phyloP scores from a whole-genome alignment of 2,113 vertebrate species.

The Onychorhynchus coronatus region DNA sequence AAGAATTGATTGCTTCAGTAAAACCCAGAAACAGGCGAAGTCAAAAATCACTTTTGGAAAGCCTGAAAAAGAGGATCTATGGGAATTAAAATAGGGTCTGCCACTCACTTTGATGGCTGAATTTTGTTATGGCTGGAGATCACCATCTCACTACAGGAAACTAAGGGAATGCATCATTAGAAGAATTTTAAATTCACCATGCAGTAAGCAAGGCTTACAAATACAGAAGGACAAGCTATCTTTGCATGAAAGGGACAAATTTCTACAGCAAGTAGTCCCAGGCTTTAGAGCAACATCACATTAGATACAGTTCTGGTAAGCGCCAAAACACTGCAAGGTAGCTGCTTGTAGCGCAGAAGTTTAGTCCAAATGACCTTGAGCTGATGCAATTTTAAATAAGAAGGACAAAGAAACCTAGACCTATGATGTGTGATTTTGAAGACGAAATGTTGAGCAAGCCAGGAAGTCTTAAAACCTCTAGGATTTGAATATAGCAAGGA shows the following conservation, averaged over 20 bases:
- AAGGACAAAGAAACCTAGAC: background rate
- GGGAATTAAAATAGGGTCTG: background rate
- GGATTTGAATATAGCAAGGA: background rate
- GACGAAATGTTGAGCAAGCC: background rate
- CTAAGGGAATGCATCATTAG: background rate
- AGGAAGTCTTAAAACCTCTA: background rate
- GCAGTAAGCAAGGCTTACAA: background rate
- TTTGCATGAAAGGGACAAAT: background rate
- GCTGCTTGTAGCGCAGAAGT: background rate
- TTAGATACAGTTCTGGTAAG: background rate
- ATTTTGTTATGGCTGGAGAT: background rate
- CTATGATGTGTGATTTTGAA: background rate
- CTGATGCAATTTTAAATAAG: background rate
- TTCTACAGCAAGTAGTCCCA: background rate
- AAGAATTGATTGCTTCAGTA: slow-evolving; percentile 37
- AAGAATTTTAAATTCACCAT: background rate
- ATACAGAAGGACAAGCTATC: background rate
- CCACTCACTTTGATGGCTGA: background rate
- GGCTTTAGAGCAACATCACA: background rate
- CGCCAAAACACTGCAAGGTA: background rate
- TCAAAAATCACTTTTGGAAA: slow-evolving; percentile 16
- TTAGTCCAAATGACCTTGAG: background rate
- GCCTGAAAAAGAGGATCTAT: background rate
- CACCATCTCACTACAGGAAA: background rate
- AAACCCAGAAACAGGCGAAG: background rate